A percentile compares a stretch with the other conserved stretches of the same genome.
Evolutionary conservation across 2,888 invertebrate species (phyloP).

Genomic region (Chymomyza fuscimana): DNA sequence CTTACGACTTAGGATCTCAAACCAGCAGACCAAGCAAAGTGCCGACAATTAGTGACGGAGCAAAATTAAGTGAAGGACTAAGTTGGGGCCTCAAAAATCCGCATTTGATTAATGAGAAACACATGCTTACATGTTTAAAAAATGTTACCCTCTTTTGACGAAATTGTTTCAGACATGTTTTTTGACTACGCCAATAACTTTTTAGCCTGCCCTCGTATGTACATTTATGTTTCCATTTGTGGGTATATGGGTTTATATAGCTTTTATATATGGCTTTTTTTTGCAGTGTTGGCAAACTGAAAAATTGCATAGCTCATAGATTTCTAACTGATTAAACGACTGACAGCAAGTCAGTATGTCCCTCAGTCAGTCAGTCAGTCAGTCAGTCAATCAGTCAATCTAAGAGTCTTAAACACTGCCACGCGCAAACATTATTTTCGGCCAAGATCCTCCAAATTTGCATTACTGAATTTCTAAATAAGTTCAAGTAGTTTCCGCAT

Average conservation of each 20-base stretch:
- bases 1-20: no score
- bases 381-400: neutral
- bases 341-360: neutral
- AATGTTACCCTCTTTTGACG: no score
- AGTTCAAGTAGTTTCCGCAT: neutral
- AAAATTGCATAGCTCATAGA: conserved; percentile 17
- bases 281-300: conserved; percentile 31
- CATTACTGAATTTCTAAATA: neutral
- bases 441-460: neutral
- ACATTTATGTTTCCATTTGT: neutral
- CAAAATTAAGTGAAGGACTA: no score
- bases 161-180: no score
- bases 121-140: no score
- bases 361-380: no score
- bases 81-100: no score
- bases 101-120: no score
- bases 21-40: no score
- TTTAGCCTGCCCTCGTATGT: neutral
- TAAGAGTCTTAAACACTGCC: neutral
- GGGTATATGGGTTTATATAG: conserved; percentile 9
- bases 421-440: neutral
- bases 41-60: no score
- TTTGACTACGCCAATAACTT: neutral
- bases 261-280: conserved; percentile 39
- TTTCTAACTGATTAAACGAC: conserved; percentile 1